Evolutionary conservation across 2,797 vertebrate species (phyloP).

Genomic region (Gymnocypris eckloni): DNA sequence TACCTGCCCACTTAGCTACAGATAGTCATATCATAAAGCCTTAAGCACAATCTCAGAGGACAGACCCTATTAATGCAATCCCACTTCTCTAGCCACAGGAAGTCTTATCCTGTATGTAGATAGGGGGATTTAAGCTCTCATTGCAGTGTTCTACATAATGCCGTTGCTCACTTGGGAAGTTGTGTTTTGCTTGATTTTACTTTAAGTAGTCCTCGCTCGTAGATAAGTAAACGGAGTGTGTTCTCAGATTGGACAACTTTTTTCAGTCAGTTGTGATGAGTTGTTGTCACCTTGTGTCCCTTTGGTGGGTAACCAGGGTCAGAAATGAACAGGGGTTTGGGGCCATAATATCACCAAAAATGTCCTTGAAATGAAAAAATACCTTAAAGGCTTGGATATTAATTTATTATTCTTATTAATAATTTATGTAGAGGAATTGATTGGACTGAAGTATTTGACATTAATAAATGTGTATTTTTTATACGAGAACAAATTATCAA

Average conservation of each 20-base stretch:
- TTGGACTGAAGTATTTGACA: not conserved
- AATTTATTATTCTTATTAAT: not conserved
- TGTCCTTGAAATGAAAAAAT: not conserved
- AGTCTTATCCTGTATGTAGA: constrained; percentile 50
- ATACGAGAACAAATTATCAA: not conserved
- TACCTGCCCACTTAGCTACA: constrained; percentile 60
- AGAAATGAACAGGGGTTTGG: not conserved
- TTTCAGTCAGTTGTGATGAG: not conserved
- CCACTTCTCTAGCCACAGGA: constrained; percentile 54
- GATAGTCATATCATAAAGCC: constrained; percentile 60
- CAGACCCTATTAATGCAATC: constrained; percentile 63
- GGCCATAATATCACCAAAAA: not conserved
- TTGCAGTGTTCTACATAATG: constrained; percentile 57
- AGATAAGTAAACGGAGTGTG: constrained; percentile 14
- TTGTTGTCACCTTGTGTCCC: not conserved
- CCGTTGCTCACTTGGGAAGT: constrained; percentile 50
- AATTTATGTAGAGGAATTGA: not conserved
- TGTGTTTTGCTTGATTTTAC: constrained; percentile 53
- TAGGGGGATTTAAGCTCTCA: constrained; percentile 62
- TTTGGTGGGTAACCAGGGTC: not conserved
- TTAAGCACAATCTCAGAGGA: constrained; percentile 53
- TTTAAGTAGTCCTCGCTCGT: constrained; percentile 49
- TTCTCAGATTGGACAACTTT: constrained; percentile 23
- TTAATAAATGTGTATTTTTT: not conserved
- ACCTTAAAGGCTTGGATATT: not conserved